Percentiles rank a stretch among this genome's conserved stretches.
These are phyloP conservation scores for Meriones psammophilus DNA, from an alignment of 2,797 vertebrate species.

Conservation along the genomic window DNA sequence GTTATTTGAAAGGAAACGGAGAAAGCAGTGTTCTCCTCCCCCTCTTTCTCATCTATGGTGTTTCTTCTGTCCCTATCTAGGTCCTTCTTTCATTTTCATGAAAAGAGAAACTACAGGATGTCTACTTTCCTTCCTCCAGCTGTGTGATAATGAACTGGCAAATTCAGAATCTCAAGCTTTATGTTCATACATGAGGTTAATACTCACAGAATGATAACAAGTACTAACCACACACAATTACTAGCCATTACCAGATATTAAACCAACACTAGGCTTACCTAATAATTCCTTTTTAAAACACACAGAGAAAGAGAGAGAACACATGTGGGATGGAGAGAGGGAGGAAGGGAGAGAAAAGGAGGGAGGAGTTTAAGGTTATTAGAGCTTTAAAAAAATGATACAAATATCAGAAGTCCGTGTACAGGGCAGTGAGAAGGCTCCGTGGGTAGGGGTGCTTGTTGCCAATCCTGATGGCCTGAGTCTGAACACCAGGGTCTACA, in stretches of 20 bases:
- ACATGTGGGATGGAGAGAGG: no score
- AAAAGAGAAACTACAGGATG: background rate
- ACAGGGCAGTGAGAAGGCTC: background rate
- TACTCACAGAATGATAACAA: background rate
- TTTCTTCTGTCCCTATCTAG: background rate
- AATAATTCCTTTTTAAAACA: conserved; percentile 5
- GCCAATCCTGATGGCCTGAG: background rate
- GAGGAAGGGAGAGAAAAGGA: background rate
- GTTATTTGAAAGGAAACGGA: conserved; percentile 62
- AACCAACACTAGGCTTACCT: background rate
- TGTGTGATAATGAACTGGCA: background rate
- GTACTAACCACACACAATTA: conserved; percentile 15
- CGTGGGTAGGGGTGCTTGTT: background rate
- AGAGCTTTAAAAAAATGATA: background rate
- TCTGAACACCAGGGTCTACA: background rate
- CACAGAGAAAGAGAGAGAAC: background rate
- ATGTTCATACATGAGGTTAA: background rate
- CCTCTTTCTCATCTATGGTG: background rate
- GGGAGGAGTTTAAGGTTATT: no score
- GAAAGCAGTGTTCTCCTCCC: background rate
- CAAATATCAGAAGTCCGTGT: conserved; percentile 3
- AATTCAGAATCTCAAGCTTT: conserved; percentile 49
- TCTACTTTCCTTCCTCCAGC: background rate
- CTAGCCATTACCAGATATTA: background rate
- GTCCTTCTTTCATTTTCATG: background rate